Percentiles rank a stretch among this genome's conserved stretches.
Evolutionary conservation across 2,797 vertebrate genomes (phyloP).

Genomic region (Pipistrellus pipistrellus): DNA sequence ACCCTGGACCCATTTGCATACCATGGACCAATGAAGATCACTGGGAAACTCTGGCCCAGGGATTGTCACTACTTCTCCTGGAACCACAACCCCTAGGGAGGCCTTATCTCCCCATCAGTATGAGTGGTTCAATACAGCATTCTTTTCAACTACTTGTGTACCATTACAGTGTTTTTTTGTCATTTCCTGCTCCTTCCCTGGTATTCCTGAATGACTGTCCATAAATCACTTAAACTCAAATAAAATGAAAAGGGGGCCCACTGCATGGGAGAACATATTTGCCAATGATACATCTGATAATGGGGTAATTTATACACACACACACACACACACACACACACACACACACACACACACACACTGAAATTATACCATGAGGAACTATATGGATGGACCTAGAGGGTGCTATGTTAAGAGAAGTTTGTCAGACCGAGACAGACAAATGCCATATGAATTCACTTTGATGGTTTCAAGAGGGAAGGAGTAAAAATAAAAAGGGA

Average conservation of each 20-base stretch:
- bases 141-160: neutral
- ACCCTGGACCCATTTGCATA: neutral
- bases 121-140: neutral
- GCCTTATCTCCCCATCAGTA: neutral
- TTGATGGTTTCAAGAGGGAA: neutral
- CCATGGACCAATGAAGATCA: neutral
- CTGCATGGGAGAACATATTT: too few relatives aligned
- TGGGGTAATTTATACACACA: too few relatives aligned
- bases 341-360: too few relatives aligned
- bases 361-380: neutral
- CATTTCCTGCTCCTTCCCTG: neutral
- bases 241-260: too few relatives aligned
- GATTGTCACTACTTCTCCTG: neutral
- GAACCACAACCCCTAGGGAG: neutral
- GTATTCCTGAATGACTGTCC: slow-evolving; percentile 44
- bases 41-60: neutral
- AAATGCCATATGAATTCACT: neutral
- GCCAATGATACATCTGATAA: too few relatives aligned
- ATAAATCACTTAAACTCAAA: slow-evolving; percentile 34
- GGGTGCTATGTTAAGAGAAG: neutral
- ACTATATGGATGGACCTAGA: neutral
- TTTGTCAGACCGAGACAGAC: neutral
- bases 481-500: neutral
- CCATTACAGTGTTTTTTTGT: neutral
- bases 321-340: too few relatives aligned